Conservation (phyloP, 2,113 vertebrate genomes). For the Acanthochromis polyacanthus region DNA sequence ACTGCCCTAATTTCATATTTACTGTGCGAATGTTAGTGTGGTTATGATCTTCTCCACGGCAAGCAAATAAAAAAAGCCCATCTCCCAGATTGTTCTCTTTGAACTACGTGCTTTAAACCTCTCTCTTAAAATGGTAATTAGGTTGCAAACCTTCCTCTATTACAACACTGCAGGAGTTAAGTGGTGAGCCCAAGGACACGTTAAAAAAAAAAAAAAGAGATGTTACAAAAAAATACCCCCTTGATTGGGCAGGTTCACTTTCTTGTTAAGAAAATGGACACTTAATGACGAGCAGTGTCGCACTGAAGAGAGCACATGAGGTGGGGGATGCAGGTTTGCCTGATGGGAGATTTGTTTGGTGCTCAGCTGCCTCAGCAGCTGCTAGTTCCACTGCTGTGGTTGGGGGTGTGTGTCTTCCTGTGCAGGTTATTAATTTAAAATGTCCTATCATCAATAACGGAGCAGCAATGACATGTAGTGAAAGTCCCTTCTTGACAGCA, state of each 20-base stretch:
- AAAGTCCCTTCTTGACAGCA: constrained; percentile 66
- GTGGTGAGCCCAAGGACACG: background rate
- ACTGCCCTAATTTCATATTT: background rate
- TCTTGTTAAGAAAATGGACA: constrained; percentile 51
- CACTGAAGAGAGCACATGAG: constrained; percentile 29
- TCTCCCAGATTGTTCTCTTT: background rate
- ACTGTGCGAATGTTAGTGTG: background rate
- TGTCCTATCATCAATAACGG: constrained; percentile 76
- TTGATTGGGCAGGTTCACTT: constrained; percentile 10
- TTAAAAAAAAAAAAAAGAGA: background rate
- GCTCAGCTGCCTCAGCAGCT: constrained; percentile 65
- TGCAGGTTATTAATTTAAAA: constrained; percentile 76
- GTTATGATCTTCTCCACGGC: background rate
- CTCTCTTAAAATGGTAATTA: constrained; percentile 20
- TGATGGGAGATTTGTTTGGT: constrained; percentile 43
- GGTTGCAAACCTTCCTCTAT: constrained; percentile 2
- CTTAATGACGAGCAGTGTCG: constrained; percentile 41
- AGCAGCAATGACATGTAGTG: constrained; percentile 64
- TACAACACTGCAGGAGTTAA: constrained; percentile 2
- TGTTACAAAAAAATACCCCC: background rate
- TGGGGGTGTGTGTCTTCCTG: constrained; percentile 59
- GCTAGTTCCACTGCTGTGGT: constrained; percentile 45
- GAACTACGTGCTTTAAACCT: background rate
- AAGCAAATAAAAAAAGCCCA: background rate
- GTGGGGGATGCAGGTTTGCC: constrained; percentile 24